Percentiles rank a stretch among this genome's conserved stretches.
Conservation (phyloP, 2,888 invertebrate species). For the Bembecia ichneumoniformis region DNA sequence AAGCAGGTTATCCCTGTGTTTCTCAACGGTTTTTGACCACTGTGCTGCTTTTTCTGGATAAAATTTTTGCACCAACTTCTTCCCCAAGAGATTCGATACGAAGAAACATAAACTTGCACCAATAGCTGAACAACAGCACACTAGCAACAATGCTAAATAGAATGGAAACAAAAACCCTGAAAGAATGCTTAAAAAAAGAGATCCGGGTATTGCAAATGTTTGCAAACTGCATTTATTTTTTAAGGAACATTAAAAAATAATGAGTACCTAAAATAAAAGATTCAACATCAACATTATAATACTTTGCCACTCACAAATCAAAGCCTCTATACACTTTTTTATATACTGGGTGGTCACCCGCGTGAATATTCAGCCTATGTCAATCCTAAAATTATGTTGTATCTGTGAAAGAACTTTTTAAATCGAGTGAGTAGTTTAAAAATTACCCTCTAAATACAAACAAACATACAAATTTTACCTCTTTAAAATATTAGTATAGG, state of each 20-base stretch:
- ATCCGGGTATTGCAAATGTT: constrained; percentile 99
- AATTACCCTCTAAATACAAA: no score
- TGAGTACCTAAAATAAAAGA: no score
- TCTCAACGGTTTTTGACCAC: constrained; percentile 88
- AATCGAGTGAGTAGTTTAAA: no score
- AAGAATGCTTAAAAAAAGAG: constrained; percentile 95
- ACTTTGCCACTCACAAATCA: no score
- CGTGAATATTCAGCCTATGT: no score
- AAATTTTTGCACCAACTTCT: constrained; percentile 86
- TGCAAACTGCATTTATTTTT: constrained; percentile 80
- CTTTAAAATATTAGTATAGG: no score
- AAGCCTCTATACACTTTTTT: no score
- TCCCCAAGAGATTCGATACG: constrained; percentile 91
- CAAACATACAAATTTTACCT: no score
- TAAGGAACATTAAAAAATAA: constrained; percentile 28
- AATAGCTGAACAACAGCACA: constrained; percentile 94
- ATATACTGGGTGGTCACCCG: no score
- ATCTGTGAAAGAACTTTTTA: no score
- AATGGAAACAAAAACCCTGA: constrained; percentile 98
- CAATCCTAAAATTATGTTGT: no score
- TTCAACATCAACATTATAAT: no score
- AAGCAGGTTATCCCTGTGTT: constrained; percentile 90
- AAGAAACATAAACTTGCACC: constrained; percentile 97
- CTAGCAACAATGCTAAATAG: constrained; percentile 87
- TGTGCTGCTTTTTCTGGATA: constrained; percentile 89